phyloP scores from a whole-genome alignment of 2,113 vertebrate genomes.

The Callipepla squamata region DNA sequence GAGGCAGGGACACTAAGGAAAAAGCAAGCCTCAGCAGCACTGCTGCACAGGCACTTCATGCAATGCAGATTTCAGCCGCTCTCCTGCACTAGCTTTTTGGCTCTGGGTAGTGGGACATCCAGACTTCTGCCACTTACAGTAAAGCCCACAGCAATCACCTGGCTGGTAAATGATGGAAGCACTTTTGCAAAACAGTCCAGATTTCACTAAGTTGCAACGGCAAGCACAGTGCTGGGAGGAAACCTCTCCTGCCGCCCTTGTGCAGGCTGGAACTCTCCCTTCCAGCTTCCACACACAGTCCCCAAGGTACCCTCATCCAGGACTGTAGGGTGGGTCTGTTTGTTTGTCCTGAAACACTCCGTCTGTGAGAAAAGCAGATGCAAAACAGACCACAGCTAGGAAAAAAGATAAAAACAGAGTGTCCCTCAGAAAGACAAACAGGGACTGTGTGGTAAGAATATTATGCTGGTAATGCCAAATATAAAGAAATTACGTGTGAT shows the following conservation, averaged over 20 bases:
- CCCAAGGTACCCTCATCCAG: not conserved
- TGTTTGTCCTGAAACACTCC: not conserved
- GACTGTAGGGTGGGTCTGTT: conserved; percentile 17
- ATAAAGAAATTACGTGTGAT: conserved; percentile 10
- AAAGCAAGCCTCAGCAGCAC: not conserved
- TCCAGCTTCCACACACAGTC: not conserved
- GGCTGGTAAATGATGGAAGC: not conserved
- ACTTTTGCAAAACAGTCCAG: not conserved
- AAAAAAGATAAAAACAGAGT: not conserved
- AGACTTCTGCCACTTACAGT: not conserved
- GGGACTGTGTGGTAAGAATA: not conserved
- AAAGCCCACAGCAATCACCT: not conserved
- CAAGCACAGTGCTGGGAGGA: not conserved
- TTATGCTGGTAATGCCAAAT: accelerated
- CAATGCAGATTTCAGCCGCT: not conserved
- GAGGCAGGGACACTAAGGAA: not conserved
- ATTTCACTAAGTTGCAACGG: not conserved
- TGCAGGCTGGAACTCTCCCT: not conserved
- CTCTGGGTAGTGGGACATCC: not conserved
- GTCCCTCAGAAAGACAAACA: not conserved
- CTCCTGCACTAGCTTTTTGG: not conserved
- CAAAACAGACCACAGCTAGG: not conserved
- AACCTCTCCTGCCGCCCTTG: not conserved
- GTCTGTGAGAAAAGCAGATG: conserved; percentile 18
- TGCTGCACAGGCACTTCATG: not conserved